A percentile compares a stretch with the other conserved stretches of the same genome.
These are phyloP conservation scores for Centropus unirufus DNA, from an alignment of 2,113 vertebrate genomes.

Conservation along the genomic window DNA sequence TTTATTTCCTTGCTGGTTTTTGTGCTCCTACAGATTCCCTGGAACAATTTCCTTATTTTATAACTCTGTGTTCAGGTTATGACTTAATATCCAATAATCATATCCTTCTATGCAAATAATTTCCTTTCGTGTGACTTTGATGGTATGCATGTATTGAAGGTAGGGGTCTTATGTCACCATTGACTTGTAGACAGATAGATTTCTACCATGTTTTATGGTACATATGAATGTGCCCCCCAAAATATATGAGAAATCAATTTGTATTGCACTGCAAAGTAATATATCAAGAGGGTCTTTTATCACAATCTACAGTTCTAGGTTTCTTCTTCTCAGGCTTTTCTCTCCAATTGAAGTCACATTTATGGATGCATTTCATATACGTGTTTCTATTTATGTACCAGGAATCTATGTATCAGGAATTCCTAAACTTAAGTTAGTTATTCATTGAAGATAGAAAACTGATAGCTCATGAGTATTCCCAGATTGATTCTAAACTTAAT, in stretches of 20 bases:
- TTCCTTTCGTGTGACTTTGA: background rate
- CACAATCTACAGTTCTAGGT: background rate
- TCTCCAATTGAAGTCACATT: background rate
- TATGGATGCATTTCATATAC: background rate
- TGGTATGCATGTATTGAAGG: background rate
- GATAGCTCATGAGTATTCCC: background rate
- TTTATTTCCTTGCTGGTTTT: background rate
- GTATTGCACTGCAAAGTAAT: background rate
- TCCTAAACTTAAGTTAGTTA: background rate
- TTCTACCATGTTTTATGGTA: background rate
- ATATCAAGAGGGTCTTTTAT: background rate
- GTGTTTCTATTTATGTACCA: background rate
- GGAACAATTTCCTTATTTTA: background rate
- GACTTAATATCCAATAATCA: background rate
- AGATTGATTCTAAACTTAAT: background rate
- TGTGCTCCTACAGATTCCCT: background rate
- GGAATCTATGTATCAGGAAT: background rate
- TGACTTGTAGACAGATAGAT: background rate
- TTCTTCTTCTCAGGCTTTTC: background rate
- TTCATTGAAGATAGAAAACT: background rate
- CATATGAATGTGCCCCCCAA: background rate
- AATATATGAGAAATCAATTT: background rate
- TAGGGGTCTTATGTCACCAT: background rate
- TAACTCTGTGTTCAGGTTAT: background rate
- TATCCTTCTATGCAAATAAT: background rate